A percentile compares a stretch with the other conserved stretches of the same genome.
Evolutionary conservation across 1,140 invertebrate genomes (phyloP).

Genomic region (Hypothenemus hampei): DNA sequence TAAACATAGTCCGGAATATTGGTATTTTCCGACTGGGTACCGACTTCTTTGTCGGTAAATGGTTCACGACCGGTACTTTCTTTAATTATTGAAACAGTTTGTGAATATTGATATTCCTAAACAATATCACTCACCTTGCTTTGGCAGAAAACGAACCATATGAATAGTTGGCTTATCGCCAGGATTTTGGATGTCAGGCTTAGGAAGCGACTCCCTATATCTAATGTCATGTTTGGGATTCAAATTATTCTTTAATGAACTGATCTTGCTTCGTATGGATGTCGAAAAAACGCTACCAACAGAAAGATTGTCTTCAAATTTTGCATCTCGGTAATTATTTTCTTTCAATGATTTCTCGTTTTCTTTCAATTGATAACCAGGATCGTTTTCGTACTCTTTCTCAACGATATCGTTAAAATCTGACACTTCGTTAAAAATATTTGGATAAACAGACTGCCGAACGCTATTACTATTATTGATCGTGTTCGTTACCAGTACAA

Average conservation of each 20-base stretch:
- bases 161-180: background rate
- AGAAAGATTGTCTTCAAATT: background rate
- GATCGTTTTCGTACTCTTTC: slow-evolving; percentile 1
- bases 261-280: background rate
- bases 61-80: too few species aligned
- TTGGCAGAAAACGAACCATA: background rate
- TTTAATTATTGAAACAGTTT: background rate
- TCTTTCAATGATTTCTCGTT: background rate
- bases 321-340: background rate
- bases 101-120: background rate
- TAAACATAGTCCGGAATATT: slow-evolving; percentile 4
- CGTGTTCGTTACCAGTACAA: background rate
- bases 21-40: background rate
- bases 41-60: background rate
- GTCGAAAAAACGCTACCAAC: slow-evolving; percentile 15
- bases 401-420: slow-evolving; percentile 23
- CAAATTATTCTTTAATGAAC: slow-evolving; percentile 1
- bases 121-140: slow-evolving; percentile 8
- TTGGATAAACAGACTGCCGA: background rate
- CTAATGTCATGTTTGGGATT: slow-evolving; percentile 15
- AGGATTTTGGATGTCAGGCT: background rate
- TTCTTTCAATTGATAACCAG: background rate
- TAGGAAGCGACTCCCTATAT: background rate
- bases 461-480: background rate
- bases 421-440: slow-evolving; percentile 15